phyloP scores from a whole-genome alignment of 2,888 invertebrate species.

The Ashinkailepas kermadecensis region DNA sequence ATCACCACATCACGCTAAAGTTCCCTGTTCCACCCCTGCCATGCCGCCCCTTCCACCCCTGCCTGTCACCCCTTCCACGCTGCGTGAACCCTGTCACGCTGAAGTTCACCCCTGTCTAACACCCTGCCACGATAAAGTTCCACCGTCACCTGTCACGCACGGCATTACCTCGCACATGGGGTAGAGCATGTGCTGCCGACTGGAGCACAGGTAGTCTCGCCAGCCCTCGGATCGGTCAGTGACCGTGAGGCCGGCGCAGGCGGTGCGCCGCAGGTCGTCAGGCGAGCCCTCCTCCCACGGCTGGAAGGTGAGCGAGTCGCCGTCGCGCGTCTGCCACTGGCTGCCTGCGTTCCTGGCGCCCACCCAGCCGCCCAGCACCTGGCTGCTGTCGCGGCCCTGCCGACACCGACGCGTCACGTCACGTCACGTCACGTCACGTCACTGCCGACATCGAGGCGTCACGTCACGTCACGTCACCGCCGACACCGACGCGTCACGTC shows the following conservation, averaged over 20 bases:
- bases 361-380: conserved; percentile 12
- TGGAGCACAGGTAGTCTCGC: conserved; percentile 53
- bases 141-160: not conserved
- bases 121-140: not conserved
- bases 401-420: not conserved
- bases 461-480: no score
- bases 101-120: not conserved
- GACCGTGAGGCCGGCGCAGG: conserved; percentile 9
- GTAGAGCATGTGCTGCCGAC: conserved; percentile 73
- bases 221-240: not conserved
- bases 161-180: conserved; percentile 75
- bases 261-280: conserved; percentile 26
- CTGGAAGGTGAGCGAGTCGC: not conserved
- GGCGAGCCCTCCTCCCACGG: conserved; percentile 47
- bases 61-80: no score
- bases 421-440: no score
- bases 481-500: no score
- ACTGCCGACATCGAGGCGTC: no score
- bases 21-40: no score
- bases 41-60: no score
- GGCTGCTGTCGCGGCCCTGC: not conserved
- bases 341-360: not conserved
- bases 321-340: not conserved
- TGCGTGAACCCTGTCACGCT: not conserved
- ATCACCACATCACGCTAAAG: not conserved